These are phyloP conservation scores for Drosophila arawakana DNA, from an alignment of 1,140 invertebrate genomes.

Conservation along the genomic window DNA sequence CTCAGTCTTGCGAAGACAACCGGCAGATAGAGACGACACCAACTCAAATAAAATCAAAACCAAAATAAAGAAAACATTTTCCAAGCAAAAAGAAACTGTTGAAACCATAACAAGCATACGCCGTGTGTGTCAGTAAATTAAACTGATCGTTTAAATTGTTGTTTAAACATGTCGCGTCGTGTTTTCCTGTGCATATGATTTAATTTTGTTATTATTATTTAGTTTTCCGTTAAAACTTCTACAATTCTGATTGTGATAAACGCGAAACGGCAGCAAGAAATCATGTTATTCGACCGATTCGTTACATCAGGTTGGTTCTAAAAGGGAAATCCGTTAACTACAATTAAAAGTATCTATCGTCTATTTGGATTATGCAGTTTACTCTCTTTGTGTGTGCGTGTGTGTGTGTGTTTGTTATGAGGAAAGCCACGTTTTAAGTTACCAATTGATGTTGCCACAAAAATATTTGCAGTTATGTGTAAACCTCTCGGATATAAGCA, in stretches of 20 bases:
- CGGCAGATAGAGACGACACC: conserved; percentile 83
- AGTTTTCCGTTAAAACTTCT: conserved; percentile 9
- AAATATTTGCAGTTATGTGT: conserved; percentile 29
- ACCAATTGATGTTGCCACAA: conserved; percentile 34
- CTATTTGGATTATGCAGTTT: conserved; percentile 3
- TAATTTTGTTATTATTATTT: conserved; percentile 13
- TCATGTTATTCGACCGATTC: conserved; percentile 82
- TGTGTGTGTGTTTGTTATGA: conserved; percentile 33
- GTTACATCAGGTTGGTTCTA: conserved; percentile 78
- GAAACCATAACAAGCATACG: conserved; percentile 32
- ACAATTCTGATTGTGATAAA: conserved; percentile 61
- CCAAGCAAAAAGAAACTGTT: neutral
- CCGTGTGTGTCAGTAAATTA: conserved; percentile 19
- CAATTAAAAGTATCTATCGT: neutral
- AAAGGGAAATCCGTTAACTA: neutral
- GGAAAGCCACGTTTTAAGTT: conserved; percentile 34
- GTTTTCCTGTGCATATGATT: conserved; percentile 48
- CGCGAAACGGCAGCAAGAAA: conserved; percentile 29
- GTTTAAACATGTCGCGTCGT: conserved; percentile 55
- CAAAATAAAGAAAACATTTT: conserved; percentile 13
- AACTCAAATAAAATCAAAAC: conserved; percentile 15
- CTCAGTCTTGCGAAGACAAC: conserved; percentile 82
- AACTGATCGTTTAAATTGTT: neutral
- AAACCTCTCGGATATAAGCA: neutral
- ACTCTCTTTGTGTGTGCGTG: neutral